phyloP scores from a whole-genome alignment of 92 coral and sea anemone genomes.

The Bergia puertoricense region DNA sequence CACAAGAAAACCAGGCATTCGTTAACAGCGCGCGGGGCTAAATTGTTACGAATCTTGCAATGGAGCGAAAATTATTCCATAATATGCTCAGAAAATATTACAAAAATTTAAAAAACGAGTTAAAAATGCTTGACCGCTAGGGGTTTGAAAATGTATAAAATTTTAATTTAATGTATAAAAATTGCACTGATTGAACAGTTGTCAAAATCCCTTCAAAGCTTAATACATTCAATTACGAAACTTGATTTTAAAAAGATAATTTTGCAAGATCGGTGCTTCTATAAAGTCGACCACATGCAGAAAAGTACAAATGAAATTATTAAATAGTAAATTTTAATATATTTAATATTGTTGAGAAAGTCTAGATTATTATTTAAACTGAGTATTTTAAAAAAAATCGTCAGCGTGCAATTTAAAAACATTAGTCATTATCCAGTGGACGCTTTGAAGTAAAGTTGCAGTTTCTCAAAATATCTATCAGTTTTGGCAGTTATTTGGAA shows the following conservation, averaged over 20 bases:
- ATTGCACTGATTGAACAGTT: background rate
- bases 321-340: background rate
- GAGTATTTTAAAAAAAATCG: constrained; percentile 17
- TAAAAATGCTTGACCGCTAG: background rate
- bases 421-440: background rate
- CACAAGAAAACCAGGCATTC: background rate
- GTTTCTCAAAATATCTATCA: background rate
- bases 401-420: background rate
- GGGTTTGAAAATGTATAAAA: background rate
- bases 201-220: background rate
- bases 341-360: constrained; percentile 12
- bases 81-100: background rate
- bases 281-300: constrained; percentile 6
- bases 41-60: background rate
- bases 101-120: background rate
- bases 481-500: background rate
- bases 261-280: background rate
- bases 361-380: background rate
- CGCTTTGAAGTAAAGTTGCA: background rate
- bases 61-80: background rate
- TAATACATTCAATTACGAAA: background rate
- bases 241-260: background rate
- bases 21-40: constrained; percentile 12
- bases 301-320: background rate
- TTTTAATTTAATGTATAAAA: background rate